phyloP scores from a whole-genome alignment of 35 echinoderm and acorn worm species.

The Heliocidaris tuberculata region DNA sequence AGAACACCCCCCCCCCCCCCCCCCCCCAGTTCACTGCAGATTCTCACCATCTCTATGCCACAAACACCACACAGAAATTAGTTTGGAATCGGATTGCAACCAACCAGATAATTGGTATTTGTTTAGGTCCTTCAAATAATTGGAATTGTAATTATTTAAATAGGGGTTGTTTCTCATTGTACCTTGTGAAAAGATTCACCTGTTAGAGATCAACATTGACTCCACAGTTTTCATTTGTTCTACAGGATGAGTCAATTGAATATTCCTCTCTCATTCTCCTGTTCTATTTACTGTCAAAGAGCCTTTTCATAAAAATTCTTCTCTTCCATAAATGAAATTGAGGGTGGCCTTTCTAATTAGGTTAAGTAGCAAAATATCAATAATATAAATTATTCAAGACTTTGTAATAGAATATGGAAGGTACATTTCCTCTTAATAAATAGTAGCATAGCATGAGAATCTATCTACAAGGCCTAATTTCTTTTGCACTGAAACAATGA shows the following conservation, averaged over 20 bases:
- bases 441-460: neutral
- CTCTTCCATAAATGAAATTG: neutral
- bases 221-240: neutral
- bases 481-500: neutral
- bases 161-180: neutral
- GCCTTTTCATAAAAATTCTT: neutral
- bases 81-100: neutral
- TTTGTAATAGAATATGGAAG: neutral
- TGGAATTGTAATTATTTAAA: neutral
- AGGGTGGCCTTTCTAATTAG: neutral
- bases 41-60: neutral
- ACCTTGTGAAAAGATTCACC: neutral
- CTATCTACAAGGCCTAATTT: neutral
- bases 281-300: neutral
- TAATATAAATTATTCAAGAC: neutral
- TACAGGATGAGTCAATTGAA: neutral
- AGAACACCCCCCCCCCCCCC: no score
- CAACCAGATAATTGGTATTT: constrained; percentile 12
- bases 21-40: neutral
- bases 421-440: neutral
- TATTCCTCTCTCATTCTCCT: neutral
- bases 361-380: neutral
- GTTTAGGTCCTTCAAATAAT: neutral
- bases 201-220: neutral
- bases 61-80: neutral